Percentiles rank a stretch among this genome's conserved stretches.
Conservation (phyloP, 2,797 vertebrate genomes). For the Heliangelus exortis region DNA sequence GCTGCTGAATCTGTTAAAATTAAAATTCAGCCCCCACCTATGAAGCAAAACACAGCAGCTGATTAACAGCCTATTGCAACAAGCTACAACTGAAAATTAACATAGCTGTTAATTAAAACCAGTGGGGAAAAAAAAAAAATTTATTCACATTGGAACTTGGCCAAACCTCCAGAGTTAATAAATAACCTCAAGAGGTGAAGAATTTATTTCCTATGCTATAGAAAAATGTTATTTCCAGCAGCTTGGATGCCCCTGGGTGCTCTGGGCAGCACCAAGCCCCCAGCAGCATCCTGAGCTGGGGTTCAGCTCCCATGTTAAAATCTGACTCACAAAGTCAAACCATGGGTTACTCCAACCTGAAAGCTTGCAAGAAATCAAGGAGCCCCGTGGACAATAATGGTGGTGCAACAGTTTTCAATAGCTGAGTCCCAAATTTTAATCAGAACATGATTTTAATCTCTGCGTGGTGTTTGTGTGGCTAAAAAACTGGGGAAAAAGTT, state of each 20-base stretch:
- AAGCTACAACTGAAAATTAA: neutral
- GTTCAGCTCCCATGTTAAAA: neutral
- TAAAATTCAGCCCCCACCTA: constrained; percentile 28
- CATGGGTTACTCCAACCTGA: neutral
- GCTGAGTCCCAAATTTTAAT: neutral
- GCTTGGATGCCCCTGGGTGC: accelerated
- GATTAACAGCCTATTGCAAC: neutral
- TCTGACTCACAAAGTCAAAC: neutral
- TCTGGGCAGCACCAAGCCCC: neutral
- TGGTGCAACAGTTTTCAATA: neutral
- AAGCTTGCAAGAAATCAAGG: neutral
- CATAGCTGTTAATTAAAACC: constrained; percentile 42
- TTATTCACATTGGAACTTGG: constrained; percentile 30
- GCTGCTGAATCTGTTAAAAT: neutral
- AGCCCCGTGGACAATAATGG: neutral
- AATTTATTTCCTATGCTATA: neutral
- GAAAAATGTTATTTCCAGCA: constrained; percentile 40
- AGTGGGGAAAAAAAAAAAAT: neutral
- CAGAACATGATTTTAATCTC: neutral
- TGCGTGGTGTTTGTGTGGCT: neutral
- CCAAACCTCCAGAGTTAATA: constrained; percentile 49
- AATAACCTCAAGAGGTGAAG: constrained; percentile 32
- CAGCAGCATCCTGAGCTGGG: accelerated
- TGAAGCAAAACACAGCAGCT: neutral
- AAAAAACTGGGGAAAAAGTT: neutral